A percentile compares a stretch with the other conserved stretches of the same genome.
Conservation (phyloP, 92 coral and sea anemone species). For the Porites lobata region DNA sequence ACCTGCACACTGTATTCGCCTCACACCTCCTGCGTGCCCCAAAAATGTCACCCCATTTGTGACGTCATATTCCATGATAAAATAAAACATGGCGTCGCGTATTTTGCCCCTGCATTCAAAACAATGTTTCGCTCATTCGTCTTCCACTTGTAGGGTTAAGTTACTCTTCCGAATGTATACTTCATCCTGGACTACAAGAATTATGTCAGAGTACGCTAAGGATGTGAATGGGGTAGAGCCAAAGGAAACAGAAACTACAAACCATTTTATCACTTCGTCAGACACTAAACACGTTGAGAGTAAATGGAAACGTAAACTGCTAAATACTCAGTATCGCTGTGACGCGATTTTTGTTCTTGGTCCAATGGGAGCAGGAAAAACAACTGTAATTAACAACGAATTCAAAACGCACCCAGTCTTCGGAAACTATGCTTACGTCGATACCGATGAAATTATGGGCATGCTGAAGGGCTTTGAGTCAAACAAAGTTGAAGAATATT, state of each 20-base stretch:
- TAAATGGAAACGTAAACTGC: constrained; percentile 87
- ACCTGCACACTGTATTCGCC: not conserved
- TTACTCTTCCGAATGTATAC: constrained; percentile 6
- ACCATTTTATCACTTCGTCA: constrained; percentile 23
- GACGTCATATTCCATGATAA: constrained; percentile 30
- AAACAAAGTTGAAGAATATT: constrained; percentile 91
- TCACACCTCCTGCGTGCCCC: not conserved
- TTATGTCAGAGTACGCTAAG: not conserved
- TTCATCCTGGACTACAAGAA: not conserved
- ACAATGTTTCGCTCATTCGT: not conserved
- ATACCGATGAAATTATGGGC: constrained; percentile 99
- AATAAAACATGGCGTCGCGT: constrained; percentile 53
- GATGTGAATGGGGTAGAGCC: constrained; percentile 36
- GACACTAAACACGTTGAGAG: constrained; percentile 82
- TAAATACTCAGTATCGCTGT: constrained; percentile 78
- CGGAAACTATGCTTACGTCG: constrained; percentile 92
- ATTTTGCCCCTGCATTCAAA: not conserved
- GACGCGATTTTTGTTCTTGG: constrained; percentile 97
- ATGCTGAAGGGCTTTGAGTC: constrained; percentile 85
- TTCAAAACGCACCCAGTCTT: constrained; percentile 83
- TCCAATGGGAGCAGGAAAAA: constrained; percentile 99
- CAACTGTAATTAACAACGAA: constrained; percentile 87
- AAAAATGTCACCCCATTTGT: not conserved
- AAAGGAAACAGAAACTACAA: not conserved
- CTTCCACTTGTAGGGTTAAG: constrained; percentile 13